Evolutionary conservation across 2,797 vertebrate genomes (phyloP).

Genomic region (Chloroceryle inda): DNA sequence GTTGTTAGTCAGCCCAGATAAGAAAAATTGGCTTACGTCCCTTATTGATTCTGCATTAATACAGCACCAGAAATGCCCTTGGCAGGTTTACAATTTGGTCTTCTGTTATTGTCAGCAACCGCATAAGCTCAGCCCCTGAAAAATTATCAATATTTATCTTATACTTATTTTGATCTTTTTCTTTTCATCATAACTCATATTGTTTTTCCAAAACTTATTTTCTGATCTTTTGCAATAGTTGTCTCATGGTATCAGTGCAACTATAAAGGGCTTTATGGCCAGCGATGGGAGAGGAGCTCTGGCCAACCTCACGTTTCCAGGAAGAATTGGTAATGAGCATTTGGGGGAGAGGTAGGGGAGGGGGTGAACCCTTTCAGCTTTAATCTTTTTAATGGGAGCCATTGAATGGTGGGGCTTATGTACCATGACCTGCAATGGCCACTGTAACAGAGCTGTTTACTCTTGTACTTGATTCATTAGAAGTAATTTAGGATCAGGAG

Average conservation of each 20-base stretch:
- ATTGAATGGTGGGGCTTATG: neutral
- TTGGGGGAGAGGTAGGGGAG: neutral
- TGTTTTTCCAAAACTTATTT: neutral
- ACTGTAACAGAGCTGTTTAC: neutral
- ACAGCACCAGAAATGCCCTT: neutral
- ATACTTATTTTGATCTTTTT: neutral
- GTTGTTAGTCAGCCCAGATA: neutral
- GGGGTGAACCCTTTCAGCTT: neutral
- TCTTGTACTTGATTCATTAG: neutral
- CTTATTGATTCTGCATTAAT: slow-evolving; percentile 8
- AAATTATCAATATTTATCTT: neutral
- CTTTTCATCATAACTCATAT: neutral
- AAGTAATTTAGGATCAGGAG: neutral
- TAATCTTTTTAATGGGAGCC: neutral
- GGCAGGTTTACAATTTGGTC: neutral
- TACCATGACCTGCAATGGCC: neutral
- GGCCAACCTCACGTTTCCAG: neutral
- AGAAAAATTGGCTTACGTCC: neutral
- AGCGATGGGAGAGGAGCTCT: neutral
- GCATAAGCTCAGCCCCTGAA: neutral
- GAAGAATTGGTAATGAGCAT: neutral
- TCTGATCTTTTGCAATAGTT: neutral
- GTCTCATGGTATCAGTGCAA: neutral
- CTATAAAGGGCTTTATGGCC: neutral
- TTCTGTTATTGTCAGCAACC: neutral